Base-by-base conservation (phyloP, 2,113 vertebrate genomes). In the Lophura nycthemera region DNA sequence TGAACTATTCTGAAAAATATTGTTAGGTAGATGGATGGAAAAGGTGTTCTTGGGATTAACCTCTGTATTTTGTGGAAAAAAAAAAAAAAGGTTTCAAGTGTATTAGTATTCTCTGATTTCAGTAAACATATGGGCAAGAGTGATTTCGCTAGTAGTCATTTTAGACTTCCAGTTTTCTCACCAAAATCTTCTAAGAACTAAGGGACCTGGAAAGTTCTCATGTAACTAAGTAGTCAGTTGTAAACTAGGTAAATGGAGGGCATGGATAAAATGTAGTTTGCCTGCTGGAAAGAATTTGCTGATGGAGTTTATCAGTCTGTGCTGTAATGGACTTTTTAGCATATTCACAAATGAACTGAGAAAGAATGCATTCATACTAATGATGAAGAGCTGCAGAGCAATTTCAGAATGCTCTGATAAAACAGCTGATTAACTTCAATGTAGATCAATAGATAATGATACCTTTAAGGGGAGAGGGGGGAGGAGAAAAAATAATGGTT, bases 361-460 rank as follows among this genome's bases (percentile, higher is more conserved):
- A 74, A 89, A 91, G 40, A 82, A 91, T 76, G 64, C 89, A 86
- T n/a, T n/a, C n/a, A n/a, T 80, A 80, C 34, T 1, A 3, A 70
- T 73, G 36, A 83, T 83, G 69, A 86, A 86, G 38, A 89, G 36
- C 75, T 88, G 54, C 79, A 96, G 87, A 90, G 56, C 54, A 89
- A 87, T 93, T 30, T 24, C 84, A 63, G 79, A 70, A 95, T 15
- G 12, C 48, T 77, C 82, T 89, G 75, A 83, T 95, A 95, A 94
- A 94, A 54, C 36, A 88, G 79, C 83, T 85, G 92, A 91, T 91
- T 89, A 91, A 91, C 85, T 89, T 89, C 88, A 80, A 2, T 73
- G 36, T 70, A 79, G 82, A 94, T 85, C 91, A 92, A 92, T 85
- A 85, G 88, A 83, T 91, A 95, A 95, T 66, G 40, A 83, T 88